Base-by-base conservation (phyloP, 92 coral and sea anemone species). In the Ricordea florida region DNA sequence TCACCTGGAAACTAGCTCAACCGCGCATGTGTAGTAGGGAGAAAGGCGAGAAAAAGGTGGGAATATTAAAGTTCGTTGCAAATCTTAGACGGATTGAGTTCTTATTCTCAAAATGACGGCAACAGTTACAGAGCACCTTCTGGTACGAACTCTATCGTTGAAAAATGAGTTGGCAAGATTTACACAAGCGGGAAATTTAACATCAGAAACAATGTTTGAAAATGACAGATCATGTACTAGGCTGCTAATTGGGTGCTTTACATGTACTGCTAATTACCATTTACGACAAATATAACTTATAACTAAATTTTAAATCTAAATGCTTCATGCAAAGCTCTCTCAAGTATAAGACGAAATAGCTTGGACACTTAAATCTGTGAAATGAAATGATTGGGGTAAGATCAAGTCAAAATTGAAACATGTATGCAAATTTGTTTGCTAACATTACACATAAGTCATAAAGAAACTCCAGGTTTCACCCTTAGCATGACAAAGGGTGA, bases 101-200 rank as follows among this genome's bases (percentile, higher is more conserved):
- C 6, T 29, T 21, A 31, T 10, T 27, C 7, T 4, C 4, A 26
- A 29, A 7, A 35, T 35, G 36, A 40, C 64, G 18, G 8, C 9
- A 6, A 62, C 69, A 5, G 51, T 23, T 18, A 70, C 21, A 41
- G 67, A 71, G 38, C 66, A 71, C 56, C 78, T 71, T 37, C 35
- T 56, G 10, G 78, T 37, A 35, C 78, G 55, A 14, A 55, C 61
- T 35, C 45, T n/a, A 16, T 53, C 55, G 23, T n/a, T 70, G 64
- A 55, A 6, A 34, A 53, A 55, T 3, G 78, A 53, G 32, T 40
- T 72, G 50, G 31, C 58, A 41, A 72, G 48, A 57, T 29, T 51
- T 57, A 51, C 26, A 59, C 33, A 74, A 44, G 64, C 34, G 20
- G 69, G 70, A 41, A 17, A 74, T 44, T 26, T 42, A 60, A 42